Base-by-base conservation (phyloP, 2,113 vertebrate genomes). In the Abramis brama region DNA sequence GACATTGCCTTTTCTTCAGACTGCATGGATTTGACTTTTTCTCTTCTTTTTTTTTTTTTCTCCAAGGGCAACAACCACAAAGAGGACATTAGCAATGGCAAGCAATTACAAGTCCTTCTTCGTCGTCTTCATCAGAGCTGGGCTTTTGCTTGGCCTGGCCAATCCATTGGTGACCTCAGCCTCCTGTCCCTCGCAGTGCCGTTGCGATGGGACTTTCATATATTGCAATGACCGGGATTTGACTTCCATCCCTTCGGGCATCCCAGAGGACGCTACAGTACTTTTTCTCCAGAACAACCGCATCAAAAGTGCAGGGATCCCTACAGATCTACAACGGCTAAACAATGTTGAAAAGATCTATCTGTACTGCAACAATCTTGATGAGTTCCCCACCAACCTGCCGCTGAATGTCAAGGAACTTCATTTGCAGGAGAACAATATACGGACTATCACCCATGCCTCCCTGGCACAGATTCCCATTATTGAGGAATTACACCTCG, bases 241-340 rank as follows among this genome's bases (percentile, higher is more conserved):
- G 94, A 99, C 98, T 85, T 99, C 97, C 91, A 99, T 99, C 90
- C 98, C 98, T 85, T 93, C 92, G 70, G 98, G 97, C 91, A 96
- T 99, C 92, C 98, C 98, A 86, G 94, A 94, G 94, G 97, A 99
- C 85, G 97, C 98, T 94, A 99, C 98, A 84, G 96, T 97, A 89
- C 97, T 99, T 90, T 99, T 97, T 94, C 96, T 99, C 92, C 98
- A 99, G 93, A 99, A 99, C 95, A 99, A 99, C 95, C 97, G 97
- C 93, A 99, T 99, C 92, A 99, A 97, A 93, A 99, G 99, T 88
- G 96, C 97, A 52, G 98, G 98, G 55, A 99, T 99, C 93, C 98
- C 98, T 80, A 92, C 97, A 36, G 97, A 99, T 90, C 95, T 99
- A 71, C 96, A 95, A 91, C 95, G 95, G 89, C 96, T 99, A 82